A percentile compares a stretch with the other conserved stretches of the same genome.
phyloP scores from a whole-genome alignment of 2,113 vertebrate genomes.

The Mus pahari region DNA sequence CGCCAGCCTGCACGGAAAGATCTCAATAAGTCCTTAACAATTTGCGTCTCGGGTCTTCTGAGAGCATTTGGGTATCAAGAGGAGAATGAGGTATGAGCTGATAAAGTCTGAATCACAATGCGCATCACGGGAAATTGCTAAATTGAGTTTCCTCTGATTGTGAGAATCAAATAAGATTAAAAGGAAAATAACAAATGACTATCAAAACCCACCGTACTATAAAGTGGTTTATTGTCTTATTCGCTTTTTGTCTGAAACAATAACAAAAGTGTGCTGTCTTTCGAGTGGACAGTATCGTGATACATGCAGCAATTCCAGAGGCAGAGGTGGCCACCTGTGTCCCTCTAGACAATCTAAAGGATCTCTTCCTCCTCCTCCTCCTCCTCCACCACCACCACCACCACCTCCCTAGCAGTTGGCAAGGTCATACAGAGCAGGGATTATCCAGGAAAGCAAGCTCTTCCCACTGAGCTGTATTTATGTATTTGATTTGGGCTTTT shows the following conservation, averaged over 20 bases:
- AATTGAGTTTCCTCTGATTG: background rate
- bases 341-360: constrained; percentile 67
- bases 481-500: background rate
- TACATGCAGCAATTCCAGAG: constrained; percentile 49
- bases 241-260: constrained; percentile 55
- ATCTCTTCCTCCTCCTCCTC: constrained; percentile 28
- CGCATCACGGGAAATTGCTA: background rate
- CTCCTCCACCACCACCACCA: too few relatives aligned
- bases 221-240: constrained; percentile 37
- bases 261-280: constrained; percentile 68
- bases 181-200: background rate
- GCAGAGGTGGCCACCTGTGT: constrained; percentile 48
- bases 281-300: constrained; percentile 58
- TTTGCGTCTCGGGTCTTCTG: background rate
- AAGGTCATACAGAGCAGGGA: constrained; percentile 37
- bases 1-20: background rate
- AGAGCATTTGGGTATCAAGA: fast-evolving
- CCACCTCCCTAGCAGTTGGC: constrained; percentile 10
- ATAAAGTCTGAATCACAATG: constrained; percentile 18
- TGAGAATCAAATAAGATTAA: background rate
- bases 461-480: constrained; percentile 31
- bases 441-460: constrained; percentile 40
- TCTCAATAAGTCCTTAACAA: background rate
- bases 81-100: background rate
- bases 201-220: constrained; percentile 35